Conservation (phyloP, 2,113 vertebrate species). For the Columbina picui region DNA sequence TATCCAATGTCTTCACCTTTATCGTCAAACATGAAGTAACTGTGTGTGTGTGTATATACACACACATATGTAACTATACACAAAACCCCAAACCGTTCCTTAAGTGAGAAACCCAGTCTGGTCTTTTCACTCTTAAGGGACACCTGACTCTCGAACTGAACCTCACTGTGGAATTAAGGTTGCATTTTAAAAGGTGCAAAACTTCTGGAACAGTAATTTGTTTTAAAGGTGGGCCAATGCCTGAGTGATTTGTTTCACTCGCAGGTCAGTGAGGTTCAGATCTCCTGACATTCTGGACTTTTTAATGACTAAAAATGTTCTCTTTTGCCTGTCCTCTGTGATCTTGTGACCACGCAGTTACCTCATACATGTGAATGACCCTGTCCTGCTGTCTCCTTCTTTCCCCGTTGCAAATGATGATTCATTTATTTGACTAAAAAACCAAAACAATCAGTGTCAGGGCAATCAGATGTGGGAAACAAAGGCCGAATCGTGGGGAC, state of each 20-base stretch:
- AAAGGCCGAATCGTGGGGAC: too few relatives aligned
- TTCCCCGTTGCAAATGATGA: not conserved
- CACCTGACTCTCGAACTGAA: not conserved
- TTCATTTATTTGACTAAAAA: not conserved
- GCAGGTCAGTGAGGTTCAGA: not conserved
- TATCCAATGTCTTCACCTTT: not conserved
- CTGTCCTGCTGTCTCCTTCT: not conserved
- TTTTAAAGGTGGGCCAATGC: not conserved
- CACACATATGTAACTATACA: not conserved
- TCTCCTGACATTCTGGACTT: not conserved
- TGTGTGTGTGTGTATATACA: fast-evolving
- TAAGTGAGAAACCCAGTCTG: not conserved
- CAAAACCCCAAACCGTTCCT: not conserved
- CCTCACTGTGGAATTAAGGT: not conserved
- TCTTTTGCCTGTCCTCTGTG: not conserved
- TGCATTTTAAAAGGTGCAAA: not conserved
- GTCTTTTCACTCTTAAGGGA: not conserved
- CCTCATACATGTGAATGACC: not conserved
- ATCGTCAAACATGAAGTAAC: not conserved
- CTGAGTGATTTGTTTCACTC: not conserved
- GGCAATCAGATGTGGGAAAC: not conserved
- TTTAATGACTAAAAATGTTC: not conserved
- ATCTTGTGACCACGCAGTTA: not conserved
- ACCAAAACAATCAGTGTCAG: not conserved
- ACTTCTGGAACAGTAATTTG: not conserved